These are phyloP conservation scores for Siniperca chuatsi DNA, from an alignment of 2,113 vertebrate species.

Conservation along the genomic window DNA sequence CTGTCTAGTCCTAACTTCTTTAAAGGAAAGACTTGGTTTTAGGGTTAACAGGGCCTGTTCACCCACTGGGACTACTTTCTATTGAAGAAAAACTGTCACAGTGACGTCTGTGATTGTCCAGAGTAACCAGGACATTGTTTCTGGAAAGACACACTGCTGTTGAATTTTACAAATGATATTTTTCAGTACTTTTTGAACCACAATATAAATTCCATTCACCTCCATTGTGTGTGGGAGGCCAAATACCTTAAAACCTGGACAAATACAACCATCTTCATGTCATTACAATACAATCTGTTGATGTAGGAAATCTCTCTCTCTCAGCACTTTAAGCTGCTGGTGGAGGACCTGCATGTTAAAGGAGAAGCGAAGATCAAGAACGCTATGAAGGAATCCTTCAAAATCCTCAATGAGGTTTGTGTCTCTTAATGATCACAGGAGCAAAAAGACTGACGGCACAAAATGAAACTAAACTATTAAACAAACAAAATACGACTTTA, in stretches of 20 bases:
- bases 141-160: no score
- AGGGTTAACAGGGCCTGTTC: no score
- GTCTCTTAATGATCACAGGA: neutral
- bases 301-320: neutral
- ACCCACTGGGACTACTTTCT: no score
- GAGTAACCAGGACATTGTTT: no score
- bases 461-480: neutral
- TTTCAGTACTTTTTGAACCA: neutral
- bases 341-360: conserved; percentile 92
- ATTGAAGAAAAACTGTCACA: no score
- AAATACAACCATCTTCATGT: neutral
- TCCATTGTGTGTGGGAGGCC: neutral
- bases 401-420: conserved; percentile 91
- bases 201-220: neutral
- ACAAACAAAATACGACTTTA: neutral
- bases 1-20: neutral
- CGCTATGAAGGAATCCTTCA: conserved; percentile 94
- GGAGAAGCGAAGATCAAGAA: conserved; percentile 92
- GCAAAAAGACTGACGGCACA: neutral
- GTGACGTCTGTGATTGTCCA: no score
- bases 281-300: neutral
- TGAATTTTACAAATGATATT: no score
- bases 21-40: neutral
- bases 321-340: conserved; percentile 95
- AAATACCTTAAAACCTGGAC: neutral